Conservation (phyloP, 1,140 invertebrate species). For the Papilio polyxenes region DNA sequence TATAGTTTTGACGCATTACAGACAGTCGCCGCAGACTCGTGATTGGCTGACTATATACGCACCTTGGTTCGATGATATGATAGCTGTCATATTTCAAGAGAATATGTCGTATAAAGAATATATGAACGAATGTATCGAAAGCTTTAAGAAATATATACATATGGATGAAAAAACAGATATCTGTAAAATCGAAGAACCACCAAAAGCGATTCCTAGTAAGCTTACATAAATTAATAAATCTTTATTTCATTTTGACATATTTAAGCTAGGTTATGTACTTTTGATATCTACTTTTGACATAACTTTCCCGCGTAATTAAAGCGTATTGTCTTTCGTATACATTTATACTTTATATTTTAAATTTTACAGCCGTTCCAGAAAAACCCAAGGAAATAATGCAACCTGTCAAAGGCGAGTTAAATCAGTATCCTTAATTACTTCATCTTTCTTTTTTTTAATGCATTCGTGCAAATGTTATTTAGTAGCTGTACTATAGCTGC, state of each 20-base stretch:
- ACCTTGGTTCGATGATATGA: conserved; percentile 68
- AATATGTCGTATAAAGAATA: conserved; percentile 62
- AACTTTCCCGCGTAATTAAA: too few relatives aligned
- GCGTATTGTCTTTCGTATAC: background rate
- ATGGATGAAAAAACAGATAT: conserved; percentile 27
- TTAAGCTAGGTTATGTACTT: too few relatives aligned
- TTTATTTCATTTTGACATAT: too few relatives aligned
- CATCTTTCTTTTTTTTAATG: background rate
- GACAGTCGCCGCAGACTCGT: conserved; percentile 58
- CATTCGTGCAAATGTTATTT: too few relatives aligned
- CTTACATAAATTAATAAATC: too few relatives aligned
- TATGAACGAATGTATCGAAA: conserved; percentile 44
- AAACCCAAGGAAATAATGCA: conserved; percentile 24
- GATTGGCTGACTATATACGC: conserved; percentile 66
- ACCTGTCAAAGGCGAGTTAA: background rate
- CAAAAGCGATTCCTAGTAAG: conserved; percentile 44
- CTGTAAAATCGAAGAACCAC: conserved; percentile 38
- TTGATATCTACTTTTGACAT: too few relatives aligned
- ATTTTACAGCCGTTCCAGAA: conserved; percentile 28
- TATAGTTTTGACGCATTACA: conserved; percentile 42
- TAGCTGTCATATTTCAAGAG: conserved; percentile 63
- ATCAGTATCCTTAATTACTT: background rate
- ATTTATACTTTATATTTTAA: background rate
- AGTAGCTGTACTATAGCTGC: background rate
- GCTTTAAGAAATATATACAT: conserved; percentile 46